These are phyloP conservation scores for Nymphicus hollandicus DNA, from an alignment of 2,113 vertebrate species.

Conservation along the genomic window DNA sequence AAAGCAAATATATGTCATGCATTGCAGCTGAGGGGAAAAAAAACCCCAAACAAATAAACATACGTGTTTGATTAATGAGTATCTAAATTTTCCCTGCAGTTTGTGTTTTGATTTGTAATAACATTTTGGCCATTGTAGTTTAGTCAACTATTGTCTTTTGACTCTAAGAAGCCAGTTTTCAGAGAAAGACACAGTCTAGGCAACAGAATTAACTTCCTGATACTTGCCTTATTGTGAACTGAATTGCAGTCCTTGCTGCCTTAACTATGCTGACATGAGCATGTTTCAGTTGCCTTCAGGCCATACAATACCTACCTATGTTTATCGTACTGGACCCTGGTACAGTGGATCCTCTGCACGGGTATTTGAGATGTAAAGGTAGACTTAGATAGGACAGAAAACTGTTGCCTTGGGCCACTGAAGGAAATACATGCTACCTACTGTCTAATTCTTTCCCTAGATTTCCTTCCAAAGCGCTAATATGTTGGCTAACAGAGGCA, in stretches of 20 bases:
- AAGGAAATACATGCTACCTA: not conserved
- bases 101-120: not conserved
- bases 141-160: not conserved
- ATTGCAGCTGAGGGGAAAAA: not conserved
- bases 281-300: not conserved
- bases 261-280: not conserved
- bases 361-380: not conserved
- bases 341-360: not conserved
- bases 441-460: not conserved
- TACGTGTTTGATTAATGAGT: not conserved
- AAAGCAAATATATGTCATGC: not conserved
- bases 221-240: not conserved
- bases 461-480: not conserved
- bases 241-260: not conserved
- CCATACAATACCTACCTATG: not conserved
- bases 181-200: not conserved
- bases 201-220: not conserved
- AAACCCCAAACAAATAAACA: fast-evolving
- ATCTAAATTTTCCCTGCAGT: not conserved
- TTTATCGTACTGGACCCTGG: not conserved
- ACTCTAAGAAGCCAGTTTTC: not conserved
- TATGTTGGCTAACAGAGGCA: not conserved
- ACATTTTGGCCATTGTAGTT: not conserved
- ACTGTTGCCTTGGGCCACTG: not conserved
- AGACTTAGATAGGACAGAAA: not conserved